Conservation (phyloP, 2,888 invertebrate genomes). For the Salticus scenicus region DNA sequence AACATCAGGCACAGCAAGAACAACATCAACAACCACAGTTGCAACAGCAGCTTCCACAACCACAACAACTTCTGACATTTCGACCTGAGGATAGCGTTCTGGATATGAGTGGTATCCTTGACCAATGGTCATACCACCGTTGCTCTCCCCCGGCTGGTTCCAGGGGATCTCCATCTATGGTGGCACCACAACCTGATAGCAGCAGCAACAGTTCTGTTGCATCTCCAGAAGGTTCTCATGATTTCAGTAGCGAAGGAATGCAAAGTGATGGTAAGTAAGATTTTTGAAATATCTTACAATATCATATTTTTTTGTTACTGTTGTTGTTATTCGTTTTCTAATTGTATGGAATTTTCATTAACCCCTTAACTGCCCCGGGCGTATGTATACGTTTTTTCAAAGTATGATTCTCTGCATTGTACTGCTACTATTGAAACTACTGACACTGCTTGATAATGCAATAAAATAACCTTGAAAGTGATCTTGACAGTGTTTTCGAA, state of each 20-base stretch:
- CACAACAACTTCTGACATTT: conserved; percentile 47
- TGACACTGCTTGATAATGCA: too few relatives aligned
- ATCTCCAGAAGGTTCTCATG: conserved; percentile 65
- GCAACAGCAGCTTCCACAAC: conserved; percentile 16
- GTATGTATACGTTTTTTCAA: too few relatives aligned
- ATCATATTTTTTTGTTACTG: too few relatives aligned
- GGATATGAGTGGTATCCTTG: conserved; percentile 71
- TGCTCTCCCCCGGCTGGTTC: conserved; percentile 67
- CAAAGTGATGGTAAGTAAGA: conserved; percentile 73
- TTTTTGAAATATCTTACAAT: neutral
- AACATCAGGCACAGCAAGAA: neutral
- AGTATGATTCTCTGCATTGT: too few relatives aligned
- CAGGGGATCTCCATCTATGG: conserved; percentile 45
- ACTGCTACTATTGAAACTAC: too few relatives aligned
- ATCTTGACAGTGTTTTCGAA: too few relatives aligned
- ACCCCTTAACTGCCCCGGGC: too few relatives aligned
- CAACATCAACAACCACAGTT: conserved; percentile 23
- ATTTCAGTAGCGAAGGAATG: conserved; percentile 72
- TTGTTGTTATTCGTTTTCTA: too few relatives aligned
- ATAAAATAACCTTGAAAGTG: too few relatives aligned
- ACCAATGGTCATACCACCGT: conserved; percentile 58
- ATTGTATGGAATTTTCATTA: too few relatives aligned
- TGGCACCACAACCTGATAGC: conserved; percentile 47
- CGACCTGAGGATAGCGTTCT: conserved; percentile 72
- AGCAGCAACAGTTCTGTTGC: conserved; percentile 42